A percentile compares a stretch with the other conserved stretches of the same genome.
phyloP scores from a whole-genome alignment of 2,888 invertebrate species.

The Callyntrura guangdongensis region DNA sequence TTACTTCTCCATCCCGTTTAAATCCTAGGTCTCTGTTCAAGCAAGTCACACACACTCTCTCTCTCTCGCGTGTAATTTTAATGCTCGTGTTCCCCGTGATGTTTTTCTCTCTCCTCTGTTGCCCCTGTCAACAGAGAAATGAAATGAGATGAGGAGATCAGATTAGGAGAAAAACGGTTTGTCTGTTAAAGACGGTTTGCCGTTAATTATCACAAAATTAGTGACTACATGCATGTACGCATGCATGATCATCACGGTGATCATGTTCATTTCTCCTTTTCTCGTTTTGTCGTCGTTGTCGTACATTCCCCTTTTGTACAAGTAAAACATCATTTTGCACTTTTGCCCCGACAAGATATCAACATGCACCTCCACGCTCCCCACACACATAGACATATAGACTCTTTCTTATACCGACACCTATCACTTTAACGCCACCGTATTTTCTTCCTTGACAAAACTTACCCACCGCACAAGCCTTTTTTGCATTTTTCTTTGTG shows the following conservation, averaged over 20 bases:
- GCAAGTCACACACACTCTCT: no score
- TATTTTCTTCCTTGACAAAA: neutral
- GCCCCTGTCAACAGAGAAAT: conserved; percentile 70
- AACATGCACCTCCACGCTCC: conserved; percentile 9
- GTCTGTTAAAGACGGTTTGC: conserved; percentile 43
- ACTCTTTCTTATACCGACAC: neutral
- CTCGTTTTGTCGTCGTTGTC: conserved; percentile 20
- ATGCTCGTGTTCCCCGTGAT: no score
- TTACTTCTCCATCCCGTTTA: no score
- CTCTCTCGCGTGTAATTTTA: no score
- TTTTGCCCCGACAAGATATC: conserved; percentile 9
- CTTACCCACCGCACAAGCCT: neutral
- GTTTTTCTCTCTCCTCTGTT: neutral
- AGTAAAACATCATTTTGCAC: conserved; percentile 14
- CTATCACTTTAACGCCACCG: neutral
- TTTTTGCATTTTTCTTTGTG: neutral
- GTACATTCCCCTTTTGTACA: conserved; percentile 43
- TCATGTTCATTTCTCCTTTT: conserved; percentile 13
- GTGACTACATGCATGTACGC: conserved; percentile 52
- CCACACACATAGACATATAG: no score
- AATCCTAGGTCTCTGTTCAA: conserved; percentile 11
- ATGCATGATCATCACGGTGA: conserved; percentile 25
- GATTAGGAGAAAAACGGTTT: conserved; percentile 65
- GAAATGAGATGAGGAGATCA: conserved; percentile 58
- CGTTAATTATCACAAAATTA: conserved; percentile 73